Evolutionary conservation across 2,113 vertebrate genomes (phyloP), one percentile per base, ranked within the genome.

Genomic region (Antechinus flavipes): DNA sequence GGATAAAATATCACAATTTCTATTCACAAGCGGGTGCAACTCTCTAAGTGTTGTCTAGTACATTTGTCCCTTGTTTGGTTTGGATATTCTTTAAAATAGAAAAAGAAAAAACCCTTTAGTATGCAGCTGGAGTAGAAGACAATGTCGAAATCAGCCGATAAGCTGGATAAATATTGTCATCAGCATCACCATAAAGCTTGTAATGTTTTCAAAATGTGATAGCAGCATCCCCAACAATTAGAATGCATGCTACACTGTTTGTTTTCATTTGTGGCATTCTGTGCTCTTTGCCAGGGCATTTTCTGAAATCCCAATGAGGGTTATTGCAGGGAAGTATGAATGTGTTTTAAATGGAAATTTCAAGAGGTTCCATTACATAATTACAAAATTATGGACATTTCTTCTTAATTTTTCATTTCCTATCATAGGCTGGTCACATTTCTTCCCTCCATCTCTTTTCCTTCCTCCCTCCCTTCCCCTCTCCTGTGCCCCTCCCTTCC

Each of bases 181-280:
- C 68, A 84, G n/a, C 68, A 84, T n/a, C 68, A 84, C 68, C 68
- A 84, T 84, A 84, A 84, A 84, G 68, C 68, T 84, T 84, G 68
- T 42, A 84, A 84, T 42, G 68, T 84, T 84, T 84, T 42, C 68
- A 84, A 84, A 84, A 84, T 42, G n/a, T 22, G 68, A 23, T 84
- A 84, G 68, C 68, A 84, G 68, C 68, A 84, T 84, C 68, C 68
- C n/a, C n/a, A 84, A 84, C 68, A 84, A 84, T 84, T 84, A 84
- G 68, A 42, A 84, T 84, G 68, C 68, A 84, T 42, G 68, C 68
- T 42, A 8, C 68, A 42, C n/a, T 84, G 68, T 42, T 84, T 84
- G 68, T 84, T 84, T 84, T 84, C 35, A 84, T 84, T 84, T 42
- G 68, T 84, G 68, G 68, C 35, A 42, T 84, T 84, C 68, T 84